Evolutionary conservation across 2,797 vertebrate species (phyloP), one percentile per base, ranked within the genome.

Genomic region (Gymnocypris eckloni): DNA sequence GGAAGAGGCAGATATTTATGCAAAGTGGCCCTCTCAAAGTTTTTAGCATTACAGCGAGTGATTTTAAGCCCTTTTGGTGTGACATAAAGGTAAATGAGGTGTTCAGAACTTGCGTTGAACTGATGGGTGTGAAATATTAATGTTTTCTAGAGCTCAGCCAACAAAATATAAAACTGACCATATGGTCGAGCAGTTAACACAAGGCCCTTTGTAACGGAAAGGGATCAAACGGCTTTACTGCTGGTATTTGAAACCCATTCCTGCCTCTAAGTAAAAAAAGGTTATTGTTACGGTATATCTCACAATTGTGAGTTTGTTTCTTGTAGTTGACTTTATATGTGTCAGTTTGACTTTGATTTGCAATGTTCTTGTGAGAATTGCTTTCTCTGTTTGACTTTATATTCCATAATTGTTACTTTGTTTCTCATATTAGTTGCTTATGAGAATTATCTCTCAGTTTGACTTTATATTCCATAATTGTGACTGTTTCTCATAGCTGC

Each of bases 81-180:
- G 89, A 73, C 78, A 91, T 87, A 90, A 92, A 93, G 90, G 90
- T 41, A 93, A 91, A 92, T 39, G 87, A 90, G 90, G 92, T 87
- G 87, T 87, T 93, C 73, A 73, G 87, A 91, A 90, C 69, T 90
- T 89, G 91, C 89, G 83, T 90, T 79, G 82, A 70, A 86, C 45
- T 37, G 83, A 90, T 85, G 86, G 88, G 76, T 67, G 39, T 88
- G 89, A 83, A 92, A 94, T 94, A 89, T 91, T 59, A 92, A 93
- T 92, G 83, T 16, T 50, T 20, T 45, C 90, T 69, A 54, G 25
- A 84, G 89, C 76, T 61, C 66, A 25, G 61, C 75, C 73, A 70
- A 84, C 10, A 12, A 56, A 78, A 79, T 80, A 89, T 79, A 90
- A 91, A 93, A 90, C 89, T 86, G 89, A 87, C 86, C 91, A 89